Evolutionary conservation across 2,888 invertebrate species (phyloP).

Genomic region (Stenichneumon culpator): DNA sequence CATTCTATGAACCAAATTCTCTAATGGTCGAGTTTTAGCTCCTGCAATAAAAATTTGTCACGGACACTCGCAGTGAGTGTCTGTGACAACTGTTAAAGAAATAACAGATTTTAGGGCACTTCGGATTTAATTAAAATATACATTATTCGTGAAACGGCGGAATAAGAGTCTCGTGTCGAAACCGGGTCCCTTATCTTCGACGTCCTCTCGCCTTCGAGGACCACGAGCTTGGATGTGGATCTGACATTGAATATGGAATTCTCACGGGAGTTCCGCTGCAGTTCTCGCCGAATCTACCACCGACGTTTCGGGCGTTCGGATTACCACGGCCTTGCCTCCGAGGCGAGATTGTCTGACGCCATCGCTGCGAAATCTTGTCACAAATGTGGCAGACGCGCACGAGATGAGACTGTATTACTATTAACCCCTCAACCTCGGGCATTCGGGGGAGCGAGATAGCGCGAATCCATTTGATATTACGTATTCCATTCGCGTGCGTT

Average conservation of each 20-base stretch:
- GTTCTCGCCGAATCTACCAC: background rate
- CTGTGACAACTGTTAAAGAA: too few relatives aligned
- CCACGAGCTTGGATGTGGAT: too few relatives aligned
- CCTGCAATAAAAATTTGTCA: too few relatives aligned
- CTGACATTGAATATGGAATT: conserved; percentile 8
- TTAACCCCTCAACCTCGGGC: conserved; percentile 72
- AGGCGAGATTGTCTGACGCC: conserved; percentile 61
- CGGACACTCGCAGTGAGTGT: too few relatives aligned
- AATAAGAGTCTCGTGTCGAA: too few relatives aligned
- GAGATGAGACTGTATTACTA: conserved; percentile 75
- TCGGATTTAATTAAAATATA: too few relatives aligned
- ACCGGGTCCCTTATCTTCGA: too few relatives aligned
- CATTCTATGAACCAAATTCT: too few relatives aligned
- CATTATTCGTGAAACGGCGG: too few relatives aligned
- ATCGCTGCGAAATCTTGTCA: conserved; percentile 76
- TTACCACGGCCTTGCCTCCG: background rate
- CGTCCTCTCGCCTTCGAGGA: too few relatives aligned
- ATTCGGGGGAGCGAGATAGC: conserved; percentile 50
- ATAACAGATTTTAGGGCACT: too few relatives aligned
- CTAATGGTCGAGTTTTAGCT: too few relatives aligned
- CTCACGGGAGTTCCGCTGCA: background rate
- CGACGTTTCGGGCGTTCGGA: background rate
- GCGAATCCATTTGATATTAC: conserved; percentile 76
- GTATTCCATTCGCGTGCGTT: conserved; percentile 77
- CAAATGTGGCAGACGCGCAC: conserved; percentile 71